These are phyloP conservation scores for Catotricha subobsoleta DNA, from an alignment of 2,888 invertebrate genomes.

Conservation along the genomic window DNA sequence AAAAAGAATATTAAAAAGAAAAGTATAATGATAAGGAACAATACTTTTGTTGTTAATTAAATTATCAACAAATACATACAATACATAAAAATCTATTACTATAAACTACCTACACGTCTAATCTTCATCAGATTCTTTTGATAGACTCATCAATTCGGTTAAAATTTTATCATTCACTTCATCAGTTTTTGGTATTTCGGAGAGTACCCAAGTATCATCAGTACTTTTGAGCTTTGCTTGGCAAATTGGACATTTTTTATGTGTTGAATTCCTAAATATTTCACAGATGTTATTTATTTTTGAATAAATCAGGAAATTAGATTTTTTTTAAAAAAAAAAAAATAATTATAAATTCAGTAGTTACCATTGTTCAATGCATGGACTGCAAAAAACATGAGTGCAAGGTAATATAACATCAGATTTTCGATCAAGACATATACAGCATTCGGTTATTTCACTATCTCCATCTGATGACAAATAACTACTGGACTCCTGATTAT, in stretches of 20 bases:
- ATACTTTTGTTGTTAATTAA: too few species aligned
- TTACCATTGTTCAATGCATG: constrained; percentile 56
- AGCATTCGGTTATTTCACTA: constrained; percentile 34
- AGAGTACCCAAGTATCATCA: constrained; percentile 46
- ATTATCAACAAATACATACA: too few species aligned
- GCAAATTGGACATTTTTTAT: constrained; percentile 53
- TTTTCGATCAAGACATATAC: constrained; percentile 52
- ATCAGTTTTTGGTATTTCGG: constrained; percentile 39
- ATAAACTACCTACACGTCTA: too few species aligned
- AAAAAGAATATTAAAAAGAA: too few species aligned
- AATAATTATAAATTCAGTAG: neutral
- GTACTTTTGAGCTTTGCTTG: constrained; percentile 40
- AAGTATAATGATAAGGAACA: too few species aligned
- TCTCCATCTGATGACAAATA: too few species aligned
- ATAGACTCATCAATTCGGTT: constrained; percentile 20
- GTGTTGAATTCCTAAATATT: constrained; percentile 40
- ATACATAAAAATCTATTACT: too few species aligned
- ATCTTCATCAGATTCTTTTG: constrained; percentile 11
- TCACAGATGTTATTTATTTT: neutral
- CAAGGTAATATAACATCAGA: constrained; percentile 51
- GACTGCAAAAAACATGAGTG: constrained; percentile 48
- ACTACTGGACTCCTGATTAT: too few species aligned
- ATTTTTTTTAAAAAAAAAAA: neutral
- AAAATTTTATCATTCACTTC: constrained; percentile 38
- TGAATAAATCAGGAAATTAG: constrained; percentile 13